Evolutionary conservation across 2,888 invertebrate species (phyloP).

Genomic region (Aelia acuminata): DNA sequence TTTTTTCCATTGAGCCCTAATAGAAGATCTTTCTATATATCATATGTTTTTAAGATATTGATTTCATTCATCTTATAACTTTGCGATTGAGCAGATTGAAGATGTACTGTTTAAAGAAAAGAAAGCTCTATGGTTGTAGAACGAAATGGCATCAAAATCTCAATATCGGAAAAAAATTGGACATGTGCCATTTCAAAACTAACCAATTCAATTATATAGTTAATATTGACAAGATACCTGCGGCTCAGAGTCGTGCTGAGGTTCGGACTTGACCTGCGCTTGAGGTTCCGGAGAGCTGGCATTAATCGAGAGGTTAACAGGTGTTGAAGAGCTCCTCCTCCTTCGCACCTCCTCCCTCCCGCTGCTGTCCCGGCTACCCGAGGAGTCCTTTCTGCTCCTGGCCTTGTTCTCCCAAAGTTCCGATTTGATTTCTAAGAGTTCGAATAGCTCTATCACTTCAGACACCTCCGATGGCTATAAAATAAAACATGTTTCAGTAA

Average conservation of each 20-base stretch:
- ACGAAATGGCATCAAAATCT: too few relatives aligned
- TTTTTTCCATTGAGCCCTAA: too few relatives aligned
- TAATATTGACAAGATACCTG: not conserved
- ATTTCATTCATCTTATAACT: too few relatives aligned
- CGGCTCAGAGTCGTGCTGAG: slow-evolving; percentile 56
- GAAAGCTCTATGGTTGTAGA: too few relatives aligned
- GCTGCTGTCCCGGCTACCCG: slow-evolving; percentile 60
- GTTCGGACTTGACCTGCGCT: slow-evolving; percentile 60
- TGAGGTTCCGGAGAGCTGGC: slow-evolving; percentile 66
- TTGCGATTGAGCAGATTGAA: too few relatives aligned
- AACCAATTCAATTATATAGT: too few relatives aligned
- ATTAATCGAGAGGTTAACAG: slow-evolving; percentile 80
- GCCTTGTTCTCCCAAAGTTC: slow-evolving; percentile 71
- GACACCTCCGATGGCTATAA: slow-evolving; percentile 83
- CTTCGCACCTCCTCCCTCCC: slow-evolving; percentile 63
- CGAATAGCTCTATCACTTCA: slow-evolving; percentile 86
- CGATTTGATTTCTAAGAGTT: slow-evolving; percentile 87
- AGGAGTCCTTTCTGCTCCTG: slow-evolving; percentile 55
- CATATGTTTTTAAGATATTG: too few relatives aligned
- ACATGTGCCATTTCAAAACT: too few relatives aligned
- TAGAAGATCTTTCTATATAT: too few relatives aligned
- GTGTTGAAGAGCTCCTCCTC: slow-evolving; percentile 81
- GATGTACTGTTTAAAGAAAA: too few relatives aligned
- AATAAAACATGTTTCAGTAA: slow-evolving; percentile 65
- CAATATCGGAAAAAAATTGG: too few relatives aligned